These are phyloP conservation scores for Myiagra hebetior DNA, from an alignment of 2,113 vertebrate species.

Conservation along the genomic window DNA sequence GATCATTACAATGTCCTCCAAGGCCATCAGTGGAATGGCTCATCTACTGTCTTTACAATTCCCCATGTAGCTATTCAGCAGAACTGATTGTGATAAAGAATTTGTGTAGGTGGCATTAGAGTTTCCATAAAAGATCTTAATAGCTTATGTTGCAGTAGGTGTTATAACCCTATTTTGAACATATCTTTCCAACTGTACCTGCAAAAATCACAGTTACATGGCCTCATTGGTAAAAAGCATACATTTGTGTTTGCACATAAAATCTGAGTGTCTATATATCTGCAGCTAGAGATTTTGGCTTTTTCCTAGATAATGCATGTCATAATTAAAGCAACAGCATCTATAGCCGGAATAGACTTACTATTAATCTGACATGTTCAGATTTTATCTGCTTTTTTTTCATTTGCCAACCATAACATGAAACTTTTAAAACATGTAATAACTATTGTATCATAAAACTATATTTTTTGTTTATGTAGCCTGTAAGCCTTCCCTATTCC, in stretches of 20 bases:
- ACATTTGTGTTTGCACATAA: neutral
- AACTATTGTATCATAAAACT: neutral
- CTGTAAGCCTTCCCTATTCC: neutral
- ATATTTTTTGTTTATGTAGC: neutral
- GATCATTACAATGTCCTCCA: slow-evolving; percentile 10
- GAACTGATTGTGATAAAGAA: neutral
- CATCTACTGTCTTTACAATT: neutral
- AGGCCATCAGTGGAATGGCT: neutral
- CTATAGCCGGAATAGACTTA: neutral
- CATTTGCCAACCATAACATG: neutral
- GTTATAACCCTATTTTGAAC: neutral
- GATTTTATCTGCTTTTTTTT: neutral
- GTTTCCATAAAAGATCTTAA: neutral
- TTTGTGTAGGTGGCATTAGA: slow-evolving; percentile 17
- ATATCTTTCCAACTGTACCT: neutral
- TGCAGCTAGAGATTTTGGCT: neutral
- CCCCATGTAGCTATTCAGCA: neutral
- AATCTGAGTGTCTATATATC: neutral
- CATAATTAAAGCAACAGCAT: neutral
- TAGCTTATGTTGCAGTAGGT: neutral
- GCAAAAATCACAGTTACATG: neutral
- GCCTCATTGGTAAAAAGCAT: neutral
- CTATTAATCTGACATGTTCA: neutral
- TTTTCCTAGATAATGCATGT: neutral
- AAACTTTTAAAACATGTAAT: neutral